Percentiles rank a stretch among this genome's conserved stretches.
Conservation (phyloP, 2,888 invertebrate genomes). For the Eledone cirrhosa region DNA sequence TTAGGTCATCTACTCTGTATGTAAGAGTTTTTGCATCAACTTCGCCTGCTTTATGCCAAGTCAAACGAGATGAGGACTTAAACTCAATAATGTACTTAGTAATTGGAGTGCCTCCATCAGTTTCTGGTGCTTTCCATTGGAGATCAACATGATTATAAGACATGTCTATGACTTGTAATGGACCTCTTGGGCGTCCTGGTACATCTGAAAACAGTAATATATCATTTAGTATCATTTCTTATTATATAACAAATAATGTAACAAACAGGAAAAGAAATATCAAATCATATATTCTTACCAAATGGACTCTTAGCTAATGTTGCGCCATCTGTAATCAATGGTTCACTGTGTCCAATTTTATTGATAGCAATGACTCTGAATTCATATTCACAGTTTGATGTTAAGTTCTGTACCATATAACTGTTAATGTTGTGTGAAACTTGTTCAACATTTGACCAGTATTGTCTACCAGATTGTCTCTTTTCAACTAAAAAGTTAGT, state of each 20-base stretch:
- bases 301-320: constrained; percentile 77
- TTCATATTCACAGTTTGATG: constrained; percentile 55
- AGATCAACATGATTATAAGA: constrained; percentile 53
- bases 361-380: constrained; percentile 65
- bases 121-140: constrained; percentile 64
- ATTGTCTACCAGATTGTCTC: constrained; percentile 32
- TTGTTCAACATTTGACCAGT: constrained; percentile 80
- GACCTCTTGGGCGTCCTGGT: constrained; percentile 41
- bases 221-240: not conserved
- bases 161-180: constrained; percentile 43
- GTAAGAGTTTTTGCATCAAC: constrained; percentile 41
- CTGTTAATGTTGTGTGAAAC: constrained; percentile 43
- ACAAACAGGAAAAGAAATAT: not conserved
- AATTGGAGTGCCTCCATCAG: constrained; percentile 62
- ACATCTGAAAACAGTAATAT: constrained; percentile 37
- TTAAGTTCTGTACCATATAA: constrained; percentile 57
- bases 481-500: constrained; percentile 51
- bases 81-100: constrained; percentile 56
- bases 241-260: not conserved
- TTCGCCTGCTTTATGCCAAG: constrained; percentile 47
- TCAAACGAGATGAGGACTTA: constrained; percentile 59
- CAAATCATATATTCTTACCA: constrained; percentile 71
- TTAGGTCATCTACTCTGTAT: constrained; percentile 46
- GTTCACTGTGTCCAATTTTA: constrained; percentile 58
- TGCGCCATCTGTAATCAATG: constrained; percentile 81